Conservation (phyloP, 2,888 invertebrate genomes). For the Oxytorus armatus region DNA sequence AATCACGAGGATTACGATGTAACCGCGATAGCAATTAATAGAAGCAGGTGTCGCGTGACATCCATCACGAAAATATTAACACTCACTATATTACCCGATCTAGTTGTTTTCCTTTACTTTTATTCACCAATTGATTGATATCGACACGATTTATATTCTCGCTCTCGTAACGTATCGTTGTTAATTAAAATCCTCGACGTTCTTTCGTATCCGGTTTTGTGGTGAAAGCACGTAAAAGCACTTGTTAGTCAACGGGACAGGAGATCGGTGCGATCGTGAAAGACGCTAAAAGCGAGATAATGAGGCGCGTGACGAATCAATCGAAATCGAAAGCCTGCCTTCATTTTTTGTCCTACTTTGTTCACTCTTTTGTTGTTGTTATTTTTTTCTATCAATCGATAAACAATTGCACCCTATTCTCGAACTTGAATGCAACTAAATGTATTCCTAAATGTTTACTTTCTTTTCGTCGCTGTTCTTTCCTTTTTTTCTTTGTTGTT, state of each 20-base stretch:
- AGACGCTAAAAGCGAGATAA: conserved; percentile 4
- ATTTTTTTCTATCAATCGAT: background rate
- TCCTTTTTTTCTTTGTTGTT: background rate
- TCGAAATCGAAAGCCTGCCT: conserved; percentile 31
- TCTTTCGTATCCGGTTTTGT: no score
- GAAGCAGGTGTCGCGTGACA: conserved; percentile 20
- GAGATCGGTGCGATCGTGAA: background rate
- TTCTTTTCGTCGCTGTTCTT: background rate
- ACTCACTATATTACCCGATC: no score
- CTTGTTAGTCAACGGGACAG: no score
- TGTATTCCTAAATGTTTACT: no score
- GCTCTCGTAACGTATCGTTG: no score
- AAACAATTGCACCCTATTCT: background rate
- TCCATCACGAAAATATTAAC: background rate
- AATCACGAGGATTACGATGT: conserved; percentile 1
- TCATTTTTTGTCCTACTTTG: conserved; percentile 26
- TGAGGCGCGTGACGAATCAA: conserved; percentile 9
- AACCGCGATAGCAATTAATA: background rate
- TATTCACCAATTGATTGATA: background rate
- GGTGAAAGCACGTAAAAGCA: no score
- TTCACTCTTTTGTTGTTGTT: background rate
- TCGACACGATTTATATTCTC: no score
- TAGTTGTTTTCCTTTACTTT: no score
- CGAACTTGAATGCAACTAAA: no score
- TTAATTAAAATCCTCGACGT: no score